Conservation (phyloP, 2,888 invertebrate genomes). For the Diabrotica balteata region DNA sequence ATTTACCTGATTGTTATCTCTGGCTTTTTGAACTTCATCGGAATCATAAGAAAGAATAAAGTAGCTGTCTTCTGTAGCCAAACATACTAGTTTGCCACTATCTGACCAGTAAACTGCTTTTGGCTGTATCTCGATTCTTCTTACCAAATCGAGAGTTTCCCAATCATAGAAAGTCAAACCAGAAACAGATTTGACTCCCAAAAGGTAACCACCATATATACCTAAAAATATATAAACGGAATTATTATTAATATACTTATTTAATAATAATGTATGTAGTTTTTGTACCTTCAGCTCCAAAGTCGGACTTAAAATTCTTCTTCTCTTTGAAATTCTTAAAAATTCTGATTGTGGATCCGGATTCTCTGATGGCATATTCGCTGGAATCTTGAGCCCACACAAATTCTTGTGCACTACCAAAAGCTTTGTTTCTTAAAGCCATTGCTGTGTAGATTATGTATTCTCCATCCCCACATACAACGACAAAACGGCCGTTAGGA, state of each 20-base stretch:
- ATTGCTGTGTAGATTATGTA: slow-evolving; percentile 99
- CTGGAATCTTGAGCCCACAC: slow-evolving; percentile 98
- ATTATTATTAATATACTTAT: neutral
- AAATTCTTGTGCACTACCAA: slow-evolving; percentile 97
- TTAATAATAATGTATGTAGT: neutral
- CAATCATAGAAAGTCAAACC: slow-evolving; percentile 97
- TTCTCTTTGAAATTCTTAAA: slow-evolving; percentile 99
- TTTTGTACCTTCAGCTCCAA: slow-evolving; percentile 83
- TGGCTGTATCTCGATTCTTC: slow-evolving; percentile 97
- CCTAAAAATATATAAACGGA: slow-evolving; percentile 10
- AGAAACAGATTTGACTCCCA: slow-evolving; percentile 85
- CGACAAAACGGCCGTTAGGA: slow-evolving; percentile 93
- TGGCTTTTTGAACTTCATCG: slow-evolving; percentile 78
- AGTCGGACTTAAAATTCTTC: slow-evolving; percentile 94
- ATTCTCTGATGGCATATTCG: slow-evolving; percentile 86
- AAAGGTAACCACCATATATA: slow-evolving; percentile 57
- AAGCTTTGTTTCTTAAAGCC: slow-evolving; percentile 98
- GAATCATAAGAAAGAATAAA: slow-evolving; percentile 90
- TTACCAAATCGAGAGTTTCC: slow-evolving; percentile 90
- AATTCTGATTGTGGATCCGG: slow-evolving; percentile 87
- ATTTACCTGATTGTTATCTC: slow-evolving; percentile 71
- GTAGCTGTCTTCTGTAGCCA: slow-evolving; percentile 95
- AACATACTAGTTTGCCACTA: slow-evolving; percentile 89
- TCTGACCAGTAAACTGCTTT: slow-evolving; percentile 97
- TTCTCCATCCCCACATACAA: slow-evolving; percentile 99